Evolutionary conservation across 1,140 invertebrate genomes (phyloP).

Genomic region (Lepidurus couesii): DNA sequence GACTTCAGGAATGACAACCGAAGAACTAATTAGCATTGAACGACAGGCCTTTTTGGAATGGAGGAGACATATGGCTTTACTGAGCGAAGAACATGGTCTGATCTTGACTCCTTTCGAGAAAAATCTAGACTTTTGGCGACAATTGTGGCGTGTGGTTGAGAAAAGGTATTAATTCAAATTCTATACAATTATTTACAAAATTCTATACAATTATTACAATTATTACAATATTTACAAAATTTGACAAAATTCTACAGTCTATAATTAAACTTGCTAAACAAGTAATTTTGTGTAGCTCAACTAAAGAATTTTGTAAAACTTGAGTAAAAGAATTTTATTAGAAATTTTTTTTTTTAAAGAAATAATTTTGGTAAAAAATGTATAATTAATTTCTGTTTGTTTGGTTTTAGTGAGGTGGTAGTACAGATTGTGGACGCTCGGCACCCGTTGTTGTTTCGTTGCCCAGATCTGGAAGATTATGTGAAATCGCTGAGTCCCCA

Average conservation of each 20-base stretch:
- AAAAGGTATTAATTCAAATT: constrained; percentile 51
- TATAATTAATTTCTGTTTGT: constrained; percentile 27
- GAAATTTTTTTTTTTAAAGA: too few species aligned
- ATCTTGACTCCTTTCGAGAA: constrained; percentile 94
- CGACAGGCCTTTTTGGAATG: constrained; percentile 79
- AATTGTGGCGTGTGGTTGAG: constrained; percentile 96
- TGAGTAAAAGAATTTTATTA: neutral
- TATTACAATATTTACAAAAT: neutral
- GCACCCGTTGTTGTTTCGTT: constrained; percentile 91
- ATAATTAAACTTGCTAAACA: neutral
- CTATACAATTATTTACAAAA: constrained; percentile 8
- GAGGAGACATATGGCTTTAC: constrained; percentile 67
- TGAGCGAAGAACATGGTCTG: constrained; percentile 75
- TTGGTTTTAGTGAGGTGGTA: constrained; percentile 71
- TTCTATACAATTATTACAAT: constrained; percentile 29
- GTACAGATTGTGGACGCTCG: constrained; percentile 95
- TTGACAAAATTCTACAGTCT: neutral
- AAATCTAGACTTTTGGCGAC: constrained; percentile 97
- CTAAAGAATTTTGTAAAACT: neutral
- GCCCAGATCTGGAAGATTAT: constrained; percentile 89
- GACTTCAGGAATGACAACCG: constrained; percentile 63
- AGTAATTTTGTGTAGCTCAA: neutral
- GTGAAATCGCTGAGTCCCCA: constrained; percentile 72
- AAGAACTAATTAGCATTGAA: constrained; percentile 72
- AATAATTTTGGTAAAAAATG: neutral